Base-by-base conservation (phyloP, 2,888 invertebrate genomes). In the Lathronympha strigana region DNA sequence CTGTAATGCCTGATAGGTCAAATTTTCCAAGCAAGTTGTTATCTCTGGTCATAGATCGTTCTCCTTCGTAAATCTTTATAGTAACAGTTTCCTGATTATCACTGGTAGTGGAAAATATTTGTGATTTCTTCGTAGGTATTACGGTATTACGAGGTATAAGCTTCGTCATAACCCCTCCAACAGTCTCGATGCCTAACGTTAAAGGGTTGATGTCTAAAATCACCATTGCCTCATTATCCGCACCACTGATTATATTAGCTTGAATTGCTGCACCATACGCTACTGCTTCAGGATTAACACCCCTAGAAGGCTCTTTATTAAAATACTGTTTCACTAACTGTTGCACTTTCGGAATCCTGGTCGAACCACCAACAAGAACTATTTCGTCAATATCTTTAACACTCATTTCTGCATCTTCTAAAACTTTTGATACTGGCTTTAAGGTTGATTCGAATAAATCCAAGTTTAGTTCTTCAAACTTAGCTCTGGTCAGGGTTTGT, bases 91-190 rank as follows among this genome's bases (percentile, higher is more conserved):
- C 98, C 87, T 99, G 99, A 89, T 99, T 99, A 87, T 99, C 99
- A 21, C 98, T 97, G 61, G 99, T 99, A 0, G 99, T 99, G 0
- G 99, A 98, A 95, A 99, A 99, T 83, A 99, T 98, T 92, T 99
- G 99, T 0, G 98, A 98, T 87, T 99, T 99, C 93, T 99, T 99
- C 57, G 99, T 99, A 28, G 99, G 99, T 80, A 99, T 99, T 70
- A 99, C 98, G 25, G 99, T 99, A 93, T 99, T 99, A 77, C 99
- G 94, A 60, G 98, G 96, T 82, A 99, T 99, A 63, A 99, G 94
- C 85, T 99, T 99, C 74, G 99, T 99, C 99, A 99, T 99, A 25
- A 99, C 99, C 73, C 99, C 99, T 70, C 99, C 99, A 49, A 99
- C 99, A 47, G 99, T 99, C 92, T 99, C 99, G 81, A 99, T 99